Percentiles rank a stretch among this genome's conserved stretches.
phyloP scores from a whole-genome alignment of 2,797 vertebrate genomes.

The Brachymystax lenok region DNA sequence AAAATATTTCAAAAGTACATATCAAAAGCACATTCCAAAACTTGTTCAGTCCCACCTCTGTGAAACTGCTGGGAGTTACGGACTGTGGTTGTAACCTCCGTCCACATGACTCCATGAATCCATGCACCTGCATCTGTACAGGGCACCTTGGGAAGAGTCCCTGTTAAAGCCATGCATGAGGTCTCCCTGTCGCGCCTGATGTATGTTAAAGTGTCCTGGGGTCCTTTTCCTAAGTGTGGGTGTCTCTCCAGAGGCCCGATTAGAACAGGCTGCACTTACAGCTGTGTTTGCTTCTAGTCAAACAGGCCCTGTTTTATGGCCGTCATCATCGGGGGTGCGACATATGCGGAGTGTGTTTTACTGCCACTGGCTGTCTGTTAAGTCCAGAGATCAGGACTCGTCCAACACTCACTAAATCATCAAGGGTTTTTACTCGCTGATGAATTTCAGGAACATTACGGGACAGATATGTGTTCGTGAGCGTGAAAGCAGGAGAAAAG shows the following conservation, averaged over 20 bases:
- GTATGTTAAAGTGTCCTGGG: constrained; percentile 63
- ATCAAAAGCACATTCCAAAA: constrained; percentile 31
- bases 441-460: constrained; percentile 40
- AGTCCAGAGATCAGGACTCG: constrained; percentile 71
- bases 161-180: constrained; percentile 45
- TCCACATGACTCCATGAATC: constrained; percentile 53
- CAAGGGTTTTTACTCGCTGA: constrained; percentile 33
- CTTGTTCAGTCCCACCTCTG: constrained; percentile 20
- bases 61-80: not conserved
- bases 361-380: constrained; percentile 80
- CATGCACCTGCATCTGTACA: constrained; percentile 66
- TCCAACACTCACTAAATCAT: constrained; percentile 74
- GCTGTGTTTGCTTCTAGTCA: constrained; percentile 77
- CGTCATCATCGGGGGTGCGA: constrained; percentile 69
- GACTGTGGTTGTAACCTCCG: constrained; percentile 48
- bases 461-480: constrained; percentile 19
- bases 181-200: constrained; percentile 67
- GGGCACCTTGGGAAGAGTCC: constrained; percentile 48
- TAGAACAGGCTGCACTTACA: constrained; percentile 73
- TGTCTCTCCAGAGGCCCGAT: constrained; percentile 72
- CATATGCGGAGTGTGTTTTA: constrained; percentile 78
- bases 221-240: constrained; percentile 60
- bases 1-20: not conserved
- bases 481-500: not conserved
- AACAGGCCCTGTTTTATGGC: constrained; percentile 72